These are phyloP conservation scores for Drosophila albomicans DNA, from an alignment of 1,140 invertebrate species.

Conservation along the genomic window DNA sequence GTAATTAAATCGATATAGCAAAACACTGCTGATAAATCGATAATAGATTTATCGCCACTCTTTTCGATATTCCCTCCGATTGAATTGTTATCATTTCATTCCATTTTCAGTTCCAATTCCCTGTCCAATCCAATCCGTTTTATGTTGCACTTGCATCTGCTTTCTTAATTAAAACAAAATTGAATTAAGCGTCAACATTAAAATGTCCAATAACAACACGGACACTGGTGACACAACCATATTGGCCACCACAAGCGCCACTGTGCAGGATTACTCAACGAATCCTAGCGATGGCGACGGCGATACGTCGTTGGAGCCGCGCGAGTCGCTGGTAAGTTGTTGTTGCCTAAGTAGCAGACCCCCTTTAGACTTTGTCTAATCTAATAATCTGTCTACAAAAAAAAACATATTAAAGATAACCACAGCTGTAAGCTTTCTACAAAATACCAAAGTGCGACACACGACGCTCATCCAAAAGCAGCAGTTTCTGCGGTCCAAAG, in stretches of 20 bases:
- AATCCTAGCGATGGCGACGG: conserved; percentile 24
- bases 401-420: conserved; percentile 87
- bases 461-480: conserved; percentile 91
- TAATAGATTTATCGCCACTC: not conserved
- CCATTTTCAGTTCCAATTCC: conserved; percentile 5
- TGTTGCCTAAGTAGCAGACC: conserved; percentile 10
- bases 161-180: conserved; percentile 66
- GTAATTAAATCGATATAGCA: not conserved
- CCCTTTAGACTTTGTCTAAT: conserved; percentile 51
- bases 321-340: conserved; percentile 74
- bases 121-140: not conserved
- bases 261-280: conserved; percentile 41
- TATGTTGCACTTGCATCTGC: conserved; percentile 29
- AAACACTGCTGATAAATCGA: not conserved
- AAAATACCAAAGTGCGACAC: conserved; percentile 92
- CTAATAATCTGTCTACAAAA: conserved; percentile 37
- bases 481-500: conserved; percentile 92
- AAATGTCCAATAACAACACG: conserved; percentile 76
- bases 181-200: conserved; percentile 76
- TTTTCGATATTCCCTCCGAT: not conserved
- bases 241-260: conserved; percentile 56
- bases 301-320: conserved; percentile 46
- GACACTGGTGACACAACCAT: conserved; percentile 81
- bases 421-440: conserved; percentile 94
- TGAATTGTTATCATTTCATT: conserved; percentile 19